Evolutionary conservation across 2,113 vertebrate species (phyloP), one percentile per base, ranked within the genome.

Genomic region (Phoxinus phoxinus): DNA sequence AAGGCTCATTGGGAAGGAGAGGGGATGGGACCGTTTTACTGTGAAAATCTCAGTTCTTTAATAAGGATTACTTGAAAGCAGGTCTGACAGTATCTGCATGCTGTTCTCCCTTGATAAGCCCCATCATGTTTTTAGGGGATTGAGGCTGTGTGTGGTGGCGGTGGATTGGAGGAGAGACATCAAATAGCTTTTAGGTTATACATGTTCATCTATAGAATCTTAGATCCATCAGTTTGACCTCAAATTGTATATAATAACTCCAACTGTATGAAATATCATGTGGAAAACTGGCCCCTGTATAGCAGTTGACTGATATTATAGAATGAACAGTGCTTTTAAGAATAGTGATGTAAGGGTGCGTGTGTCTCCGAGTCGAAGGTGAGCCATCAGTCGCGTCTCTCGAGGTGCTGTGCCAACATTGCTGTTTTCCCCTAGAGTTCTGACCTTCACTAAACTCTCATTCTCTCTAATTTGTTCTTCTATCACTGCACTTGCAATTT

Each of bases 1-100:
- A 46, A 91, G 90, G 85, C 89, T 91, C 89, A 63, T 89, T 89
- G 90, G 69, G 63, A 81, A 81, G 86, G 87, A 87, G 86, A 87
- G 86, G 53, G 8, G 63, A 89, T 91, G 90, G 82, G 89, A 87
- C 90, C 90, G 89, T 90, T 91, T 93, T 90, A 90, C 90, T 91
- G 86, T 91, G 91, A 89, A 90, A 91, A 92, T 92, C 89, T 90
- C 89, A 87, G 89, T 91, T 91, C 92, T 91, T 94, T 93, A 94
- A 94, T 94, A 93, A 93, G 93, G 87, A 90, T 91, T 89, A 92
- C 90, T 91, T 91, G 91, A 95, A 94, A 94, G 89, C 92, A 89
- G 91, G 89, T 91, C 86, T 92, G 92, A 93, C 93, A 93, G 90
- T 94, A 94, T 93, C 92, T 93, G 93, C 94, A 92, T 90, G 87